Conservation (phyloP, 2,797 vertebrate genomes). For the Sternotherus odoratus region DNA sequence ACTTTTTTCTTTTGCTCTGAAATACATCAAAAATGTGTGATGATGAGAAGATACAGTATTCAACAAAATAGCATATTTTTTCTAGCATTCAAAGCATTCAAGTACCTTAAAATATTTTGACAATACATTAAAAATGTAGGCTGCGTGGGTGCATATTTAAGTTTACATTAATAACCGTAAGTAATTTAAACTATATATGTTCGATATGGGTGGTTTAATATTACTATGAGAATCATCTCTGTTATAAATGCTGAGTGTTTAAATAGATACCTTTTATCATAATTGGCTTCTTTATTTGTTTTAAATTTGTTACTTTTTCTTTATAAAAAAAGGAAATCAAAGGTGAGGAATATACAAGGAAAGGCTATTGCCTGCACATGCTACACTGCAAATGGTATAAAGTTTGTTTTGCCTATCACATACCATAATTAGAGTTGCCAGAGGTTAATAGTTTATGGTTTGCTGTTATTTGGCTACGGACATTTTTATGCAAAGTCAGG, state of each 20-base stretch:
- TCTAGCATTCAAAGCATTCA: neutral
- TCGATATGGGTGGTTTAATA: neutral
- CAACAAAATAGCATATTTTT: neutral
- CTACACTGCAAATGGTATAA: neutral
- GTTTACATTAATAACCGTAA: neutral
- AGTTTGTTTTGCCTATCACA: neutral
- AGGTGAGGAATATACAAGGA: neutral
- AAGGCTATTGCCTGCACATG: neutral
- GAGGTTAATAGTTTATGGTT: neutral
- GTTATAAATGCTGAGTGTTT: neutral
- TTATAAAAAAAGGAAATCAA: neutral
- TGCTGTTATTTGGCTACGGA: neutral
- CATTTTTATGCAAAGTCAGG: neutral
- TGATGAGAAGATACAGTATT: neutral
- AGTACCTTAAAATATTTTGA: neutral
- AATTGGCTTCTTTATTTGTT: neutral
- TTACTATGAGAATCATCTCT: neutral
- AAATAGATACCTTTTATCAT: neutral
- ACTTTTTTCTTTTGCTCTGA: neutral
- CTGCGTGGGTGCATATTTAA: neutral
- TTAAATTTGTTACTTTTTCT: neutral
- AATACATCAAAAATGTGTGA: neutral
- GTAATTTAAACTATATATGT: neutral
- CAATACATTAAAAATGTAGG: neutral
- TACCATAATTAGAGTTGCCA: neutral